Conservation (phyloP, 1,140 invertebrate genomes). For the Lepidurus arcticus region DNA sequence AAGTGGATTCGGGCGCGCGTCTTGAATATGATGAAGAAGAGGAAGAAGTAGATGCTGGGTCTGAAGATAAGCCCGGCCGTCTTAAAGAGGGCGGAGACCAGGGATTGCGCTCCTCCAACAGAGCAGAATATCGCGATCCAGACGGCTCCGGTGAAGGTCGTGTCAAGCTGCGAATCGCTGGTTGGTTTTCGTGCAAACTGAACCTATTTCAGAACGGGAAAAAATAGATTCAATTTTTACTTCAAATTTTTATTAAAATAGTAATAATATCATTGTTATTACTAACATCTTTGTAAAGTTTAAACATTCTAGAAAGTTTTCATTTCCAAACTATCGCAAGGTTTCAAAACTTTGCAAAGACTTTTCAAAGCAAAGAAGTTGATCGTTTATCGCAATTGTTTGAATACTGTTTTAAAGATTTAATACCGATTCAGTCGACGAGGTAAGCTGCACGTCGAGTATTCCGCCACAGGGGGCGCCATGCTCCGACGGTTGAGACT, state of each 20-base stretch:
- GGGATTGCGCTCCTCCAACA: not conserved
- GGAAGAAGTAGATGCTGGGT: not conserved
- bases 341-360: no score
- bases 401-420: not conserved
- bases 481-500: not conserved
- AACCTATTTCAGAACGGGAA: not conserved
- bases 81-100: not conserved
- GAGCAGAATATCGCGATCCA: not conserved
- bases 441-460: not conserved
- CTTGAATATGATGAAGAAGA: not conserved
- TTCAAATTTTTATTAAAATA: no score
- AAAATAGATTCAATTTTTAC: not conserved
- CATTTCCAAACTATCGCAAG: no score
- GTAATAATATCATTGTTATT: no score
- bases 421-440: constrained; percentile 12
- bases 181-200: constrained; percentile 10
- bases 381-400: no score
- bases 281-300: no score
- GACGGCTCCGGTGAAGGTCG: not conserved
- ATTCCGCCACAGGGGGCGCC: constrained; percentile 1
- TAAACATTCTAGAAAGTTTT: no score
- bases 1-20: not conserved
- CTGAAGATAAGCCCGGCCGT: not conserved
- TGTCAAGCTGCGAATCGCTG: not conserved
- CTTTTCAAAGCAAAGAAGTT: no score